Evolutionary conservation across 2,888 invertebrate species (phyloP).

Genomic region (Bugula neritina): DNA sequence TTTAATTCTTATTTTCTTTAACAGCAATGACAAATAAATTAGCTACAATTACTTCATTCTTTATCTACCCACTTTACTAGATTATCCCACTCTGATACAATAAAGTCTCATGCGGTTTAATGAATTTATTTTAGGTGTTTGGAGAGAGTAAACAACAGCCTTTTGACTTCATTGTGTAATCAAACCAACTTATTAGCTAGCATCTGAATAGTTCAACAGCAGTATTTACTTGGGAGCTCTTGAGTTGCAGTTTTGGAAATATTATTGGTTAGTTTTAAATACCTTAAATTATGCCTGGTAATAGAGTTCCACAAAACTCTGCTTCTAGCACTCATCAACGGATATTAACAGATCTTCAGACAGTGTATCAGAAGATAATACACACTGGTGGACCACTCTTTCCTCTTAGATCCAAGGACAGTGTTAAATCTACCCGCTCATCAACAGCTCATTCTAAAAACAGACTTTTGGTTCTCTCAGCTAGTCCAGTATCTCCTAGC

Average conservation of each 20-base stretch:
- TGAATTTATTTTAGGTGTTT: conserved; percentile 15
- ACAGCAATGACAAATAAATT: not conserved
- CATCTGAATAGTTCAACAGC: not conserved
- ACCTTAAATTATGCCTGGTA: not conserved
- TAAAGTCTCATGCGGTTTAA: not conserved
- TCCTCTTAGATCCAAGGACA: conserved; percentile 19
- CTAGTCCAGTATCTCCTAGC: not conserved
- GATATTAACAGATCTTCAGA: not conserved
- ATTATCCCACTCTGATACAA: not conserved
- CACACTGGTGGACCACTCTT: not conserved
- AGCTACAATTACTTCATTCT: not conserved
- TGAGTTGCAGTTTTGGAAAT: not conserved
- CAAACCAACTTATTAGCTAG: not conserved
- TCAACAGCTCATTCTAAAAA: not conserved
- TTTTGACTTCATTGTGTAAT: conserved; percentile 7
- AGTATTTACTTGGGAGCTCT: not conserved
- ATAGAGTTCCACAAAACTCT: conserved; percentile 10
- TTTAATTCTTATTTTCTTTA: not conserved
- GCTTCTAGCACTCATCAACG: conserved; percentile 10
- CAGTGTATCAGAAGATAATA: conserved; percentile 24
- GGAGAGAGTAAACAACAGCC: not conserved
- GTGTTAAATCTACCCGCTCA: not conserved
- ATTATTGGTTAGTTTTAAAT: not conserved
- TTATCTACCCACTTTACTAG: not conserved
- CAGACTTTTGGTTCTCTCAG: not conserved